A percentile compares a stretch with the other conserved stretches of the same genome.
Conservation (phyloP, 2,888 invertebrate genomes). For the Leptodirus hochenwartii region DNA sequence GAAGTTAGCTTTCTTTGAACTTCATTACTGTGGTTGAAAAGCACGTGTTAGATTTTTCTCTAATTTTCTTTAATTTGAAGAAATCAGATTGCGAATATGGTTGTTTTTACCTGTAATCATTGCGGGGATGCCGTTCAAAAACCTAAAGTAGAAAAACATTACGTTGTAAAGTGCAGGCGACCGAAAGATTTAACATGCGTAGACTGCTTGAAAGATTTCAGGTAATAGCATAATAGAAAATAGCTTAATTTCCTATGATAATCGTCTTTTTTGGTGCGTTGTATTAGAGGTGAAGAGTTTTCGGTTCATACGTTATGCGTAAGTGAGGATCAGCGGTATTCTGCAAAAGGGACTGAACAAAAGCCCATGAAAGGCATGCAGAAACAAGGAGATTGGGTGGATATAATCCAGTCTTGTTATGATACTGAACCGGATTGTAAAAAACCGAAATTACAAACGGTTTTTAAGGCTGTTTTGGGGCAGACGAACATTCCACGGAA, state of each 20-base stretch:
- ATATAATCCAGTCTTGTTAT: constrained; percentile 46
- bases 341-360: constrained; percentile 58
- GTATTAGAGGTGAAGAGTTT: constrained; percentile 55
- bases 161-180: constrained; percentile 52
- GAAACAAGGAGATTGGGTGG: constrained; percentile 74
- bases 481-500: constrained; percentile 70
- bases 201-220: constrained; percentile 83
- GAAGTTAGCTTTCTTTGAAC: too few species aligned
- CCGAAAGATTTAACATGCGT: constrained; percentile 68
- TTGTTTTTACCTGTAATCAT: constrained; percentile 81
- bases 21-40: too few species aligned
- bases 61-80: constrained; percentile 1
- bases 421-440: constrained; percentile 36
- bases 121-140: constrained; percentile 88
- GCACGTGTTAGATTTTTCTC: too few species aligned
- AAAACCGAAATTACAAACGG: constrained; percentile 34
- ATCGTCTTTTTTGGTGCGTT: too few species aligned
- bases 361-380: constrained; percentile 70
- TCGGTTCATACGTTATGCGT: constrained; percentile 68
- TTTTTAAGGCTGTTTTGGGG: constrained; percentile 48
- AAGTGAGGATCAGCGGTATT: constrained; percentile 73
- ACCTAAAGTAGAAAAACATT: constrained; percentile 80
- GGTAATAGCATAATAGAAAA: too few species aligned
- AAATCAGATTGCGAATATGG: too few species aligned
- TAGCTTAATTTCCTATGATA: too few species aligned